These are phyloP conservation scores for Micoletzkya japonica DNA, from an alignment of 2,888 invertebrate genomes.

Conservation along the genomic window DNA sequence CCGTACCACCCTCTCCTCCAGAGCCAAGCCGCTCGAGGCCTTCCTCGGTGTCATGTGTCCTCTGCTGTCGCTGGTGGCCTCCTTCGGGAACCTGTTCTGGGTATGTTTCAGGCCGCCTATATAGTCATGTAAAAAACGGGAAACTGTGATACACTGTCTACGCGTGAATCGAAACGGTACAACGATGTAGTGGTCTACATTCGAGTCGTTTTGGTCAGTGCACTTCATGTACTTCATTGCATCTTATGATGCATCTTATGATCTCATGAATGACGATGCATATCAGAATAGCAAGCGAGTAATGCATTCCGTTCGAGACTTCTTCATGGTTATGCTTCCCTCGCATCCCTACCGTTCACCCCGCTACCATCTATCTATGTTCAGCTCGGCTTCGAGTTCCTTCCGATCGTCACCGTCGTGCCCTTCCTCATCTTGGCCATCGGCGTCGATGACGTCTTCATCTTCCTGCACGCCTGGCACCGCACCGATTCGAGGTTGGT, in stretches of 20 bases:
- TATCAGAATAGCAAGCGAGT: too few species aligned
- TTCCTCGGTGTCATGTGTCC: conserved; percentile 61
- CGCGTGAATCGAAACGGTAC: too few species aligned
- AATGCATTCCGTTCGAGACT: too few species aligned
- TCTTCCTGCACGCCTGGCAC: conserved; percentile 62
- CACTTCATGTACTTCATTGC: too few species aligned
- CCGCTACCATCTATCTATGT: too few species aligned
- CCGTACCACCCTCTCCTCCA: neutral
- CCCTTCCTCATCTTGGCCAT: conserved; percentile 62
- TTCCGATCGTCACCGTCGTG: conserved; percentile 62
- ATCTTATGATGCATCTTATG: too few species aligned
- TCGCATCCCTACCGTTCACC: too few species aligned
- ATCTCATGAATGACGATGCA: too few species aligned
- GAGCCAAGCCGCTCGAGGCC: conserved; percentile 60
- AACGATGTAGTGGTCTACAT: too few species aligned
- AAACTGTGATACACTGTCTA: neutral
- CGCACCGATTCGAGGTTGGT: conserved; percentile 44
- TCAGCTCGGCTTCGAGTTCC: conserved; percentile 59
- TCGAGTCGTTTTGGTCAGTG: too few species aligned
- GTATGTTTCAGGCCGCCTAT: conserved; percentile 31
- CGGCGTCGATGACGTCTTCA: conserved; percentile 63
- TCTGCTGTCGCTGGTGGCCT: conserved; percentile 57
- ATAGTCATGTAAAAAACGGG: neutral
- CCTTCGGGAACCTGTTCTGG: conserved; percentile 62
- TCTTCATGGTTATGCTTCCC: too few species aligned